Evolutionary conservation across 2,113 vertebrate genomes (phyloP).

Genomic region (Aramus guarauna): DNA sequence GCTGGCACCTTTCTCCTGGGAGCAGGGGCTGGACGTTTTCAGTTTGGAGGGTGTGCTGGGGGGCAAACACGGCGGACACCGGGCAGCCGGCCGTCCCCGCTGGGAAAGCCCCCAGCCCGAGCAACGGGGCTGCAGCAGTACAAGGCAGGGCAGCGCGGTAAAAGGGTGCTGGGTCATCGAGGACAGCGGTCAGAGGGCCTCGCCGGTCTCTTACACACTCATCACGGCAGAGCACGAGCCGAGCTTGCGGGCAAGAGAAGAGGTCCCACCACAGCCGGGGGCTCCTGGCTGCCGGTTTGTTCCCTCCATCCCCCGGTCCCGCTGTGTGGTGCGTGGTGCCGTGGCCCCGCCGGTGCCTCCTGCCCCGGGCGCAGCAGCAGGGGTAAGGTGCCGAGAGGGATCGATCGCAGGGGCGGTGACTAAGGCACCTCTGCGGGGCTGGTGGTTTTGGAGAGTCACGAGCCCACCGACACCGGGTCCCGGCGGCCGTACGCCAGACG

Average conservation of each 20-base stretch:
- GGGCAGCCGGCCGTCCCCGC: accelerated
- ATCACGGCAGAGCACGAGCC: accelerated
- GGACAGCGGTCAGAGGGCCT: too few relatives aligned
- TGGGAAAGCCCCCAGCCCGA: not conserved
- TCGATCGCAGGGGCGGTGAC: not conserved
- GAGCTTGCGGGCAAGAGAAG: not conserved
- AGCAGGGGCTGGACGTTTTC: too few relatives aligned
- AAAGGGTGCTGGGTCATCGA: not conserved
- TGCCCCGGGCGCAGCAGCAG: accelerated
- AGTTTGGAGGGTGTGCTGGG: too few relatives aligned
- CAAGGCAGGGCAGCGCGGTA: not conserved
- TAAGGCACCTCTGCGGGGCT: not conserved
- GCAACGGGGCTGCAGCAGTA: not conserved
- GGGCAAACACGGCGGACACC: too few relatives aligned
- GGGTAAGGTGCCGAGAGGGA: not conserved
- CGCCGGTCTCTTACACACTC: accelerated
- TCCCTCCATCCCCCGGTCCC: not conserved
- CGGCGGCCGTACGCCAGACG: accelerated
- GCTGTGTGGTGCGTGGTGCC: accelerated
- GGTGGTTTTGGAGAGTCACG: not conserved
- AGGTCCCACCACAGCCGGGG: accelerated
- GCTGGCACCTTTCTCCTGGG: too few relatives aligned
- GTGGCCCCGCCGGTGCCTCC: accelerated
- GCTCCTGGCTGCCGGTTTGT: not conserved
- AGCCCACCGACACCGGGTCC: not conserved